Percentiles rank a stretch among this genome's conserved stretches.
phyloP scores from a whole-genome alignment of 2,888 invertebrate species.

The Ariolimax columbianus region DNA sequence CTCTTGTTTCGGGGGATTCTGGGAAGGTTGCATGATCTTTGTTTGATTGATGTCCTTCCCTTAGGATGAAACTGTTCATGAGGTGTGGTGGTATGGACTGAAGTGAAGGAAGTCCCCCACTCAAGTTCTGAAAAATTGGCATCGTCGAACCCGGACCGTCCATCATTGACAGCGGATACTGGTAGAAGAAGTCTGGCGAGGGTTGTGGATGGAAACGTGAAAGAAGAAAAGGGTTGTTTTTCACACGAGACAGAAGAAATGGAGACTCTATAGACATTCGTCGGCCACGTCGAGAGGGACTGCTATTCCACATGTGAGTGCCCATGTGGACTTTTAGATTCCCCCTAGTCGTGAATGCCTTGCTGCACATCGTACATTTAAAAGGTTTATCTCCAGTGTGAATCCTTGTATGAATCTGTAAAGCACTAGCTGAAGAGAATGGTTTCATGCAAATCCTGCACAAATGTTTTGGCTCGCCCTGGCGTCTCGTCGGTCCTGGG shows the following conservation, averaged over 20 bases:
- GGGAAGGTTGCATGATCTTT: neutral
- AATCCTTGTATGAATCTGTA: conserved; percentile 99
- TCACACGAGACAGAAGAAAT: conserved; percentile 67
- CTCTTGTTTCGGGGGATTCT: neutral
- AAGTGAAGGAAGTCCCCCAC: conserved; percentile 59
- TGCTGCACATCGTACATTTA: conserved; percentile 84
- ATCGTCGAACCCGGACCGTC: conserved; percentile 82
- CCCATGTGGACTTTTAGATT: conserved; percentile 99
- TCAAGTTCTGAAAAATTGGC: conserved; percentile 76
- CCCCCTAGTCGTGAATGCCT: conserved; percentile 97
- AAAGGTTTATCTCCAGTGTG: conserved; percentile 99
- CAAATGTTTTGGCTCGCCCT: conserved; percentile 83
- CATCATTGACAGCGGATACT: conserved; percentile 92
- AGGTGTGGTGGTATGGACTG: conserved; percentile 48
- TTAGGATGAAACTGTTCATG: conserved; percentile 26
- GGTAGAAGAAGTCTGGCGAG: conserved; percentile 90
- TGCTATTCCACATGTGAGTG: conserved; percentile 98
- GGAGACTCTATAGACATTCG: conserved; percentile 94
- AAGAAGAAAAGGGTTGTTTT: conserved; percentile 70
- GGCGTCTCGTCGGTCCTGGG: conserved; percentile 35
- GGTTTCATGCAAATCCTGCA: conserved; percentile 98
- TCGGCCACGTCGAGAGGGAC: conserved; percentile 93
- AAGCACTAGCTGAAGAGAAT: conserved; percentile 97
- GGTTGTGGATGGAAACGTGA: conserved; percentile 86
- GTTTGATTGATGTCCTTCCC: conserved; percentile 18